These are phyloP conservation scores for Indicator indicator DNA, from an alignment of 2,113 vertebrate species.

Conservation along the genomic window DNA sequence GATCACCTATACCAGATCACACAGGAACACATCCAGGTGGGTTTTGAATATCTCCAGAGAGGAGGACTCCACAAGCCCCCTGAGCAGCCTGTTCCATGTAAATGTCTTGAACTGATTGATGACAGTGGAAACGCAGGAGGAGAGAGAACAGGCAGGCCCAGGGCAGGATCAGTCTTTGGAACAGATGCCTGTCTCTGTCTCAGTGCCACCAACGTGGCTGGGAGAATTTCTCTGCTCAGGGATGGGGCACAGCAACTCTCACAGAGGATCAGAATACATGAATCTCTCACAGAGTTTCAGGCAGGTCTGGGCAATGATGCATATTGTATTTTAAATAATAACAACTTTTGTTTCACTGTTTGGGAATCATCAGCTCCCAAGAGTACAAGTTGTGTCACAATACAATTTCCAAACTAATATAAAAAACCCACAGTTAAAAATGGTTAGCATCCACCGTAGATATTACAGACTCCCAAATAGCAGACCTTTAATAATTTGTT, in stretches of 20 bases:
- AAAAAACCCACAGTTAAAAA: not conserved
- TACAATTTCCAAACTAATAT: not conserved
- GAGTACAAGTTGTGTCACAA: not conserved
- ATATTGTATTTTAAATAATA: not conserved
- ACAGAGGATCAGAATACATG: rapidly evolving
- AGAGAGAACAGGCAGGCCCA: rapidly evolving
- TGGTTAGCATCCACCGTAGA: not conserved
- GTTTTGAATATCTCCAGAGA: no score
- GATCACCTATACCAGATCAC: no score
- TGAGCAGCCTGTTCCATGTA: not conserved
- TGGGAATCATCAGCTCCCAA: not conserved
- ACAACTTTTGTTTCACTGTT: not conserved
- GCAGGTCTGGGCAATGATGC: not conserved
- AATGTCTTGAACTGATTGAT: not conserved
- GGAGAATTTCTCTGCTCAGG: not conserved
- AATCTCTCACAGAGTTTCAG: not conserved
- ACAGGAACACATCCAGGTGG: no score
- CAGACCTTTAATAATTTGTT: not conserved
- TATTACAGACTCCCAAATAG: not conserved
- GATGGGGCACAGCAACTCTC: rapidly evolving
- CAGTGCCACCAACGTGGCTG: not conserved
- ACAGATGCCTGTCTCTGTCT: rapidly evolving
- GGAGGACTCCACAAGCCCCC: no score
- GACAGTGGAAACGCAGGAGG: not conserved
- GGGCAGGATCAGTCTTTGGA: not conserved